Evolutionary conservation across 2,888 invertebrate genomes (phyloP), one percentile per base, ranked within the genome.

Genomic region (Pseudococcus viburni): DNA sequence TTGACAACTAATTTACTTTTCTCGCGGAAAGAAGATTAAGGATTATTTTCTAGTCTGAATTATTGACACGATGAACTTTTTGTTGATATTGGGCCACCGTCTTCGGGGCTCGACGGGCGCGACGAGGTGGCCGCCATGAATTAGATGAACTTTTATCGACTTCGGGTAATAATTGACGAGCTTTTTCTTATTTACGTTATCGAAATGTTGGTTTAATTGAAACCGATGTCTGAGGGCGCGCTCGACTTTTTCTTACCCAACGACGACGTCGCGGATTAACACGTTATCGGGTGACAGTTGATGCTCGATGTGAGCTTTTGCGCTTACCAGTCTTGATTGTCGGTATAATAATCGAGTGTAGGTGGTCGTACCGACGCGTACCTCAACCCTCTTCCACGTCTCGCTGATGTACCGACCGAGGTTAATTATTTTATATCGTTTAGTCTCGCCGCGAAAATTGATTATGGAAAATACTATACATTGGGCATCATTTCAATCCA

Each of bases 1-100:
- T 87, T 87, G 87, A 87, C 87, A 87, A 87, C 87, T 87, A 87
- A 87, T 87, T 87, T 87, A 87, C 87, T 87, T 87, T 86, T 87
- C 87, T 87, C 77, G 87, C 80, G 87, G 80, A 87, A 87, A 87
- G 87, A 87, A 87, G 87, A 87, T 87, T 87, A 87, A 68, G 80
- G 87, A 87, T 87, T 87, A 87, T 87, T 87, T 87, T 87, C 87
- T 77, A 87, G 87, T 87, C 87, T 87, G 77, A 77, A 87, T 87
- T 87, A 87, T 87, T 87, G 87, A 87, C 87, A 87, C 87, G 87
- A 87, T 87, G 77, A 87, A 87, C 87, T 87, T 87, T 68, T 80
- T 87, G 80, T 55, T 80, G 87, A 77, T 87, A 86, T 73, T 86
- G 85, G 55, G 42, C 39, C 42, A 15, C 77, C 77, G 4, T 77